Base-by-base conservation (phyloP, 2,888 invertebrate genomes). In the Gasteruption jaculator region DNA sequence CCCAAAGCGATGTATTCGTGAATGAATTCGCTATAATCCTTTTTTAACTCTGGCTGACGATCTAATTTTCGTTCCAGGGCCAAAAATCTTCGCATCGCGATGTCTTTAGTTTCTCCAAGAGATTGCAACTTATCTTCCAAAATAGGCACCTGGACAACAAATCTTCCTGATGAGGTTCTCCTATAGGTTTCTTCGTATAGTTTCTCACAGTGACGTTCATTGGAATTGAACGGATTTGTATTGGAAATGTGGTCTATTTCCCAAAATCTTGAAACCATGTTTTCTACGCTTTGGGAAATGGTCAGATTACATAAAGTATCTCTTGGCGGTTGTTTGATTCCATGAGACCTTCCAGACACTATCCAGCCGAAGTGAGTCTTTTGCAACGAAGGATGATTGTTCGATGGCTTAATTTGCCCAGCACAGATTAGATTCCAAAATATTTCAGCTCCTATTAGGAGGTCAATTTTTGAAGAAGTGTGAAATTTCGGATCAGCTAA, bases 401-500 rank as follows among this genome's bases (percentile, higher is more conserved):
- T 38, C 5, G 16, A 19, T 15, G 24, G 21, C 10, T 29, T 41
- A 19, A 36, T 36, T 21, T 41, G 36, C 6, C 41, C 36, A 2
- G 30, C 31, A 30, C 35, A 22, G 15, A 41, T 16, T 6, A 35
- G 20, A 12, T 24, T 33, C 15, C 30, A 36, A 27, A 41, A 41
- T 34, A 34, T 19, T 15, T 34, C 30, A 20, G 29, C 34, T 11
- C 33, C 39, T 19, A 30, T 22, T 12, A 34, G 27, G 12, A 20
- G 26, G 19, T 40, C 40, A 2, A 40, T 16, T 3, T 8, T 19
- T 4, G 16, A 16, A 26, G 34, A 18, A 18, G 26, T 32, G 21
- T 16, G 16, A 38, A 38, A 32, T 20, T 32, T 21, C 8, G 38
- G 43, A 38, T 38, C 38, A 3, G 43, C 38, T 21, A 38, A 33